Evolutionary conservation across 2,888 invertebrate genomes (phyloP), one percentile per base, ranked within the genome.

Genomic region (Scotopteryx bipunctaria): DNA sequence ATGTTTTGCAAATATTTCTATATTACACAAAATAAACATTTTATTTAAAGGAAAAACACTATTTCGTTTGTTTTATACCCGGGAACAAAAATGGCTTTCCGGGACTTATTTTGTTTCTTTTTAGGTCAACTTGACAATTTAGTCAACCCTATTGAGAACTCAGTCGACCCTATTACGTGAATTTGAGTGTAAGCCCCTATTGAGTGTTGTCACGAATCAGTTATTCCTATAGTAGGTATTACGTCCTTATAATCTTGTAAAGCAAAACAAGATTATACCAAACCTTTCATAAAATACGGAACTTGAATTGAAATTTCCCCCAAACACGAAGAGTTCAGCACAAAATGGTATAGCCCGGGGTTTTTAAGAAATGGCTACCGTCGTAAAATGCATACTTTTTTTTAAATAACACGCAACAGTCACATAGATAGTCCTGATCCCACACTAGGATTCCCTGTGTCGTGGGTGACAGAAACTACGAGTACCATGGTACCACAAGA

Each of bases 241-340:
- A 45, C 21, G 29, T 47, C 32, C 40, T 19, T 9, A 40, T 46
- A 47, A 47, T 50, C 38, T 32, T 43, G 44, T 38, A 38, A 53
- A 44, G 35, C 48, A 35, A 48, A 54, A 48, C 44, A 44, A 54
- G 35, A 54, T 50, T 51, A 38, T 36, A 51, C 44, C 15, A 33
- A 46, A 41, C 41, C 41, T 44, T 55, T 46, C 57, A 57, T 44
- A 45, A 57, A 37, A 51, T 48, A 41, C 27, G 15, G 16, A 49
- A 50, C 42, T 14, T 31, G 37, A 57, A 57, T 51, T 51, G 55
- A 61, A 61, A 57, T 57, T 56, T 55, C 52, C 37, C 38, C 38
- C 27, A 23, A 58, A 51, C 59, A 50, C 52, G 49, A 52, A 41
- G 38, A 37, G 37, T n/a, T 6, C 29, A 42, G 41, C 27, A 33